phyloP scores from a whole-genome alignment of 2,888 invertebrate genomes.

The Sarcophaga rosellei region DNA sequence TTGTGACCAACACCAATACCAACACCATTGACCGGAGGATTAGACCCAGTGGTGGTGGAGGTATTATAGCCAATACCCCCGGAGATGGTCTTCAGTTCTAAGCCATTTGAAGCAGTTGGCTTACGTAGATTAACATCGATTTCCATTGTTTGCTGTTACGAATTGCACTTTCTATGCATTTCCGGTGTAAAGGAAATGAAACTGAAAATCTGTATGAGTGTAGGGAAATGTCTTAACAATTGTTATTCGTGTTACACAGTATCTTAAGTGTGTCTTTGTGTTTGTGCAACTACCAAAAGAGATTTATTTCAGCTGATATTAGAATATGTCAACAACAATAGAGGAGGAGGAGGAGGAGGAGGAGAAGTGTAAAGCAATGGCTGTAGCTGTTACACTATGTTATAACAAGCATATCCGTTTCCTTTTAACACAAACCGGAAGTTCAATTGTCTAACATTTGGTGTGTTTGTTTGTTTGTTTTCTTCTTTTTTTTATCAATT shows the following conservation, averaged over 20 bases:
- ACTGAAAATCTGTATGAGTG: background rate
- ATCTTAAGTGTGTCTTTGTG: background rate
- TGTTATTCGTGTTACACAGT: background rate
- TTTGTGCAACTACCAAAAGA: conserved; percentile 1
- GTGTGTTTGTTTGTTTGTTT: conserved; percentile 6
- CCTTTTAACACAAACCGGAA: conserved; percentile 58
- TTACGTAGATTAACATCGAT: conserved; percentile 80
- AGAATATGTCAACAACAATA: background rate
- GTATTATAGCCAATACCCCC: conserved; percentile 74
- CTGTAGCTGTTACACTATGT: conserved; percentile 34
- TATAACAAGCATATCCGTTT: conserved; percentile 61
- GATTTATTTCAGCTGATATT: conserved; percentile 34
- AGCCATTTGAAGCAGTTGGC: conserved; percentile 73
- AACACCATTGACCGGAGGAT: conserved; percentile 37
- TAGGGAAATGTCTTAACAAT: background rate
- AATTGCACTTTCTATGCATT: conserved; percentile 65
- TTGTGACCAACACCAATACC: conserved; percentile 37
- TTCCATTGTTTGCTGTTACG: conserved; percentile 74
- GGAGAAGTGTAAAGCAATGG: background rate
- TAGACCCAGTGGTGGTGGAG: conserved; percentile 73
- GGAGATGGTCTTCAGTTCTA: conserved; percentile 79
- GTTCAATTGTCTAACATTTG: conserved; percentile 31
- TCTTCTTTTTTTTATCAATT: background rate
- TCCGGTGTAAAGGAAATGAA: conserved; percentile 42
- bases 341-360: too few species aligned